Evolutionary conservation across 2,888 invertebrate genomes (phyloP), one percentile per base, ranked within the genome.

Genomic region (Drosophila barbarae): DNA sequence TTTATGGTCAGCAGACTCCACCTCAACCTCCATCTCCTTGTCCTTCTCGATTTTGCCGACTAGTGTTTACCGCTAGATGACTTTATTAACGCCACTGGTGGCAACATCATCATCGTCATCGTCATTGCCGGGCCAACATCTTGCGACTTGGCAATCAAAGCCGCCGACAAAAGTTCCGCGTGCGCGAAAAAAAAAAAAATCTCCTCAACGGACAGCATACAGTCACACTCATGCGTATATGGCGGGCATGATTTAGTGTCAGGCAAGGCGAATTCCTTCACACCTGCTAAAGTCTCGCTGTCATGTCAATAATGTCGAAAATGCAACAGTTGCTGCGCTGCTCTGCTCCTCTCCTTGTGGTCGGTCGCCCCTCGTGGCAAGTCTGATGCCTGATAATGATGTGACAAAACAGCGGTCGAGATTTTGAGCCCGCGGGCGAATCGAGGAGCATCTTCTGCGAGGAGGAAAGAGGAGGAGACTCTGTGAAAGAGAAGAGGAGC

Each of bases 231-330:
- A 60, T 61, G 35, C 61, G 49, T 73, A 49, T 49, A 49, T 69
- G 73, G 78, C 72, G 75, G 74, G 72, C 77, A 81, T 85, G 85
- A 81, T 81, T 81, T 81, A 85, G 85, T 85, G 72, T 64, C 72
- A 64, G 59, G 41, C 72, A 42, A 44, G 73, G 81, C 69, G 84
- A 70, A 85, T 85, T 83, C 81, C 85, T 82, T 82, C 81, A 82
- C 79, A 77, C 81, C 84, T 77, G 73, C 72, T 70, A 60, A 57
- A 60, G 57, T 51, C 68, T 67, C 70, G 71, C 74, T 76, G 83
- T 83, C 84, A 85, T 79, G 79, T 84, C 84, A 85, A 84, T 83
- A 82, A 84, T 82, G 80, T 81, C 76, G 75, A 75, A 84, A 82
- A 77, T 75, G 74, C 72, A 55, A 56, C 68, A 63, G 42, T 15